Conservation (phyloP, 2,888 invertebrate genomes). For the Nipponacmea schrenckii region DNA sequence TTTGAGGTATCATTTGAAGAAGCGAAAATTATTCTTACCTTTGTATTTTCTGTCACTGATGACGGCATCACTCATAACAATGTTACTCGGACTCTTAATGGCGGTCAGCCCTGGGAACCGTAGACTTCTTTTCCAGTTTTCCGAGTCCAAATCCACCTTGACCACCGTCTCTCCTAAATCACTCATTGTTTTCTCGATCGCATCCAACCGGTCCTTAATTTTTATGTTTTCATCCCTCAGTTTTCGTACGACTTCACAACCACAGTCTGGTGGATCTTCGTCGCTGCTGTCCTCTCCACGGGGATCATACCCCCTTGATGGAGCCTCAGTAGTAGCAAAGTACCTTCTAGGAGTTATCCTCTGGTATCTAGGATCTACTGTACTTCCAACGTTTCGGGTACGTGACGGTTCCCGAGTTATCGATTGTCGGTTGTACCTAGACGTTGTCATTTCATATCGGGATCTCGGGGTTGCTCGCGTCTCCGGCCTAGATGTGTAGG, state of each 20-base stretch:
- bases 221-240: slow-evolving; percentile 10
- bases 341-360: not conserved
- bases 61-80: slow-evolving; percentile 1
- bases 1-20: too few species aligned
- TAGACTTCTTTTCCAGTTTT: slow-evolving; percentile 16
- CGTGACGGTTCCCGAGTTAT: not conserved
- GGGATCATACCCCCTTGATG: not conserved
- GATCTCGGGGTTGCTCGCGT: not conserved
- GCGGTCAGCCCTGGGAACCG: slow-evolving; percentile 20
- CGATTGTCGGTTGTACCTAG: not conserved
- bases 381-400: not conserved
- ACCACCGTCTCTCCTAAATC: slow-evolving; percentile 14
- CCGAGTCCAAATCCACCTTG: slow-evolving; percentile 12
- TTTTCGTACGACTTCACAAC: not conserved
- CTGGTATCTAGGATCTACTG: not conserved
- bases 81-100: not conserved
- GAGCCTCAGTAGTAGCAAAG: not conserved
- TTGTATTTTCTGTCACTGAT: slow-evolving; percentile 16
- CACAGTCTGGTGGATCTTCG: not conserved
- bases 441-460: not conserved
- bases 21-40: slow-evolving; percentile 8
- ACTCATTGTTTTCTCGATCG: slow-evolving; percentile 15
- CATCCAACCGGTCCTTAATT: not conserved
- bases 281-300: not conserved
- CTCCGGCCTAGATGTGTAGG: too few species aligned